Percentiles rank a stretch among this genome's conserved stretches.
Evolutionary conservation across 2,888 invertebrate species (phyloP).

Genomic region (Hedya salicella): DNA sequence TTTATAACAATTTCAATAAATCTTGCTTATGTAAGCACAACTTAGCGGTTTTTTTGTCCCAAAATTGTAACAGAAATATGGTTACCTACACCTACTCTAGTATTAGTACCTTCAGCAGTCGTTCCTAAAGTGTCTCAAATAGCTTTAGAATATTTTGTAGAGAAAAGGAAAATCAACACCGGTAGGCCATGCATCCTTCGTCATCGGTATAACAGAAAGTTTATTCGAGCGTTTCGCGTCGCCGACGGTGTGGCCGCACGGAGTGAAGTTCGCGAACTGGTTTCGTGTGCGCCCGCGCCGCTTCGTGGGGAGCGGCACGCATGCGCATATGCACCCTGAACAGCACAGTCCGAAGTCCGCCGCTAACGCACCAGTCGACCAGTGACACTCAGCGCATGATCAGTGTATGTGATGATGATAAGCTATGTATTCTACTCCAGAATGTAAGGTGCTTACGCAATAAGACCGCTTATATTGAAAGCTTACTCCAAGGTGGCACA

Average conservation of each 20-base stretch:
- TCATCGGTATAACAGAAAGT: conserved; percentile 15
- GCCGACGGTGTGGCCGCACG: conserved; percentile 26
- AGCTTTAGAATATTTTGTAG: background rate
- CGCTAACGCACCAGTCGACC: too few relatives aligned
- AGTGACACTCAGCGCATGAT: too few relatives aligned
- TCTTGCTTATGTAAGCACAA: too few relatives aligned
- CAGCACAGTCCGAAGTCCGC: background rate
- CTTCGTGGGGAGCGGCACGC: background rate
- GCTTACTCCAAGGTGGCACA: background rate
- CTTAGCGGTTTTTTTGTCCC: too few relatives aligned
- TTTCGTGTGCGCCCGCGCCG: conserved; percentile 10
- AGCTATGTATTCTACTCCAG: background rate
- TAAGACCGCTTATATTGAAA: conserved; percentile 1
- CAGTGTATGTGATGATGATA: background rate
- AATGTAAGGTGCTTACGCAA: background rate
- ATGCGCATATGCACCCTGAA: too few relatives aligned
- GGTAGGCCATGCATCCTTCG: conserved; percentile 16
- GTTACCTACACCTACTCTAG: too few relatives aligned
- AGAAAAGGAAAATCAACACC: conserved; percentile 13
- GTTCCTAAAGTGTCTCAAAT: too few relatives aligned
- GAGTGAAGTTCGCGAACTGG: conserved; percentile 8
- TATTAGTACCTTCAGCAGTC: too few relatives aligned
- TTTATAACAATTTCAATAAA: too few relatives aligned
- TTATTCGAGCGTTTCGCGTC: background rate
- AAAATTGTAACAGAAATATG: too few relatives aligned